These are phyloP conservation scores for Ptychochromis oligacanthus DNA, from an alignment of 2,113 vertebrate genomes.

Conservation along the genomic window DNA sequence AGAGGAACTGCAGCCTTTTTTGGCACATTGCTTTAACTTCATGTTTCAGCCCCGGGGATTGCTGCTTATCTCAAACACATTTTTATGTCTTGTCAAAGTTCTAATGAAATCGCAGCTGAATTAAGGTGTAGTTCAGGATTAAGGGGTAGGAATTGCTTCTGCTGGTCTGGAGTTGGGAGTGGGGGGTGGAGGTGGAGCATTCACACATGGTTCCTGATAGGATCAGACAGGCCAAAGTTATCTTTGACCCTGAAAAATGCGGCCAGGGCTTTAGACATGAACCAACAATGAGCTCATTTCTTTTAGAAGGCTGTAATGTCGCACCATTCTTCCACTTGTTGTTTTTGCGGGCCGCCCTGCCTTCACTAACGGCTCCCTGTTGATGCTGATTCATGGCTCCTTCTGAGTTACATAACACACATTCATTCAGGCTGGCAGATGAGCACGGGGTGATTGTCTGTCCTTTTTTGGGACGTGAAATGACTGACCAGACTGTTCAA, in stretches of 20 bases:
- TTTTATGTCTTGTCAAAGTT: fast-evolving
- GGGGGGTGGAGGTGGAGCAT: slow-evolving; percentile 1
- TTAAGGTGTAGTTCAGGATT: background rate
- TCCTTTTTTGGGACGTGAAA: slow-evolving; percentile 29
- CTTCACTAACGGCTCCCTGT: slow-evolving; percentile 37
- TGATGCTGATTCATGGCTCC: slow-evolving; percentile 72
- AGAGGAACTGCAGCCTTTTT: background rate
- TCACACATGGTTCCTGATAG: slow-evolving; percentile 59
- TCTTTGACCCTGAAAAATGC: slow-evolving; percentile 78
- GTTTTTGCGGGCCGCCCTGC: slow-evolving; percentile 42
- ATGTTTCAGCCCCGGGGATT: background rate
- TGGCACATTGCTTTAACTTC: too few species aligned
- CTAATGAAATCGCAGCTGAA: background rate
- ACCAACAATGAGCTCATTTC: slow-evolving; percentile 80
- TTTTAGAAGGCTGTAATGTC: slow-evolving; percentile 58
- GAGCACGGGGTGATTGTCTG: slow-evolving; percentile 12
- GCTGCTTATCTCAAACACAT: background rate
- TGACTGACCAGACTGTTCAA: background rate
- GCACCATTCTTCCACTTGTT: slow-evolving; percentile 65
- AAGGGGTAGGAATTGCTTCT: background rate
- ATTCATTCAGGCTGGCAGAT: slow-evolving; percentile 50
- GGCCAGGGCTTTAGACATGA: slow-evolving; percentile 70
- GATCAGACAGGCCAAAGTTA: slow-evolving; percentile 70
- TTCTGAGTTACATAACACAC: slow-evolving; percentile 67
- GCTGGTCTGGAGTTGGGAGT: background rate